Conservation (phyloP, 2,797 vertebrate species). For the Euthynnus affinis region DNA sequence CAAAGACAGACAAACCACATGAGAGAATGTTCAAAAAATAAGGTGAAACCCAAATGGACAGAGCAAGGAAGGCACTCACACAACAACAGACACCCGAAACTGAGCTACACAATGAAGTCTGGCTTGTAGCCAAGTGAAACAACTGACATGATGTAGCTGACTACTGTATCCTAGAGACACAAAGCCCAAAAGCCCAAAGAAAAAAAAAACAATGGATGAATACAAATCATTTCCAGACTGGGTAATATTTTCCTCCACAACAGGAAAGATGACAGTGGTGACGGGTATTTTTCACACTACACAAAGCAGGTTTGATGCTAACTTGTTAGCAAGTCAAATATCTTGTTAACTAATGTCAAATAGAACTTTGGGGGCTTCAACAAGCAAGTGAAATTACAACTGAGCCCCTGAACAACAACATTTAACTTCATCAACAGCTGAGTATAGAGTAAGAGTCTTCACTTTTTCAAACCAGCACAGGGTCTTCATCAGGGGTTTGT, state of each 20-base stretch:
- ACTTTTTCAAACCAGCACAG: not conserved
- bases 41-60: slow-evolving; percentile 22
- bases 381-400: not conserved
- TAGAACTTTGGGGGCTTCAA: not conserved
- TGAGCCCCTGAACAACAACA: not conserved
- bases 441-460: not conserved
- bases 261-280: slow-evolving; percentile 45
- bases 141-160: slow-evolving; percentile 58
- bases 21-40: slow-evolving; percentile 22
- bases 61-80: slow-evolving; percentile 10
- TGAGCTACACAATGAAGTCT: slow-evolving; percentile 38
- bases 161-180: slow-evolving; percentile 67
- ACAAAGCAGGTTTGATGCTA: not conserved
- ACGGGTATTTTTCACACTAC: slow-evolving; percentile 21
- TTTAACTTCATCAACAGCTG: not conserved
- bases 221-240: slow-evolving; percentile 55
- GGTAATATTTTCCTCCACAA: slow-evolving; percentile 49
- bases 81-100: slow-evolving; percentile 18
- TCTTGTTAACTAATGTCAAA: too few relatives aligned
- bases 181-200: slow-evolving; percentile 22
- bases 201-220: slow-evolving; percentile 55
- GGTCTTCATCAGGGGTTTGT: not conserved
- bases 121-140: slow-evolving; percentile 68
- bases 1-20: not conserved
- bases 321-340: not conserved